Evolutionary conservation across 2,888 invertebrate species (phyloP).

Genomic region (Coenonympha glycerion): DNA sequence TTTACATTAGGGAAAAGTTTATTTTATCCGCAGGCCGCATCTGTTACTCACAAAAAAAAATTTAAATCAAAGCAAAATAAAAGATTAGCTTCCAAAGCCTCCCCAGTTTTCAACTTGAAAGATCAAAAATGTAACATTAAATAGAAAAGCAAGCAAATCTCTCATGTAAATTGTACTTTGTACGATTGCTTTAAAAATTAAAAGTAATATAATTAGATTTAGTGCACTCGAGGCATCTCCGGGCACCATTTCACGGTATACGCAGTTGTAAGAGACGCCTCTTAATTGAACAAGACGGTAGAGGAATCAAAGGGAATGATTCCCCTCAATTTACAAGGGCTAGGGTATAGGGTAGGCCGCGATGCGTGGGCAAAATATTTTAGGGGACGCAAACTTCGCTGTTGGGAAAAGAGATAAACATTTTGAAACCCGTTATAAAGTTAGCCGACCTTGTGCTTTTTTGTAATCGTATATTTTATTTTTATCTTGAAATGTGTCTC

Average conservation of each 20-base stretch:
- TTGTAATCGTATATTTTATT: background rate
- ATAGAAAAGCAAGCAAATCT: constrained; percentile 4
- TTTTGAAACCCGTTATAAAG: constrained; percentile 12
- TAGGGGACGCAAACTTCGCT: constrained; percentile 38
- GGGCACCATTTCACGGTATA: constrained; percentile 45
- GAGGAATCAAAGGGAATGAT: constrained; percentile 73
- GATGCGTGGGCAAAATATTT: constrained; percentile 69
- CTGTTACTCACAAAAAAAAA: background rate
- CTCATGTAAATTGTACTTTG: constrained; percentile 10
- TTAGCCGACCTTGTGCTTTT: constrained; percentile 6
- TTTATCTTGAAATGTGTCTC: background rate
- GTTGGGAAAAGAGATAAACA: constrained; percentile 16
- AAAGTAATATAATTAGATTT: constrained; percentile 37
- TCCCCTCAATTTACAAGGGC: constrained; percentile 66
- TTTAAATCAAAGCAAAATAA: background rate
- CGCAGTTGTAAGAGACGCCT: constrained; percentile 54
- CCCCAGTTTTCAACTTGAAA: constrained; percentile 8
- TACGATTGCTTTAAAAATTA: constrained; percentile 23
- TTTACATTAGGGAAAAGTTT: background rate
- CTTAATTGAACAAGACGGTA: constrained; percentile 73
- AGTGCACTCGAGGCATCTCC: constrained; percentile 34
- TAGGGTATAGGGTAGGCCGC: constrained; percentile 62
- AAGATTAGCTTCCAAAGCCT: background rate
- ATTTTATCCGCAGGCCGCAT: background rate
- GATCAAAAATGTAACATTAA: constrained; percentile 11